These are phyloP conservation scores for Gnatocerus cornutus DNA, from an alignment of 2,888 invertebrate species.

Conservation along the genomic window DNA sequence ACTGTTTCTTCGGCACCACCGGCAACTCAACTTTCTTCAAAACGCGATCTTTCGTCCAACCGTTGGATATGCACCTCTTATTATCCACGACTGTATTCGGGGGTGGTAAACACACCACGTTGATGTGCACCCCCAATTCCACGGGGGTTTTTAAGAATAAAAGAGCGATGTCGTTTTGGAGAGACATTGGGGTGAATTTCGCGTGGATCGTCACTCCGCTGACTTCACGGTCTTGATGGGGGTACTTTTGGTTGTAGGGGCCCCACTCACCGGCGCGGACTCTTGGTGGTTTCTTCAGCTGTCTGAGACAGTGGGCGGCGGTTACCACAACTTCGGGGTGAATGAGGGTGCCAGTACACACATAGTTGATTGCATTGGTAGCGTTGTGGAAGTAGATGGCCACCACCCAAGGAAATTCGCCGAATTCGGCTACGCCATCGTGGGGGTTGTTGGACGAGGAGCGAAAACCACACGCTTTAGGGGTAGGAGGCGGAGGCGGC, in stretches of 20 bases:
- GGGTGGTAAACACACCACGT: conserved; percentile 54
- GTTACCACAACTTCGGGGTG: conserved; percentile 82
- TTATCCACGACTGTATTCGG: conserved; percentile 29
- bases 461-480: conserved; percentile 15
- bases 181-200: conserved; percentile 47
- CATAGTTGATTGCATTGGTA: not conserved
- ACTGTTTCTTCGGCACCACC: conserved; percentile 51
- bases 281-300: conserved; percentile 40
- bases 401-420: conserved; percentile 28
- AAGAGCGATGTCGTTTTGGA: conserved; percentile 57
- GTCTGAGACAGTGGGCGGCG: conserved; percentile 81
- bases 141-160: conserved; percentile 53
- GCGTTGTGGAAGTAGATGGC: conserved; percentile 6
- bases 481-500: not conserved
- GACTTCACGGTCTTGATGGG: conserved; percentile 81
- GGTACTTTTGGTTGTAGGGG: conserved; percentile 79
- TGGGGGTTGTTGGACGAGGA: not conserved
- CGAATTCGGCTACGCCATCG: conserved; percentile 7
- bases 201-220: conserved; percentile 55
- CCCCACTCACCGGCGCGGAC: conserved; percentile 88
- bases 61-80: conserved; percentile 53
- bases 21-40: conserved; percentile 57
- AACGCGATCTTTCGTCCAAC: conserved; percentile 45
- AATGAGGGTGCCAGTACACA: conserved; percentile 84
- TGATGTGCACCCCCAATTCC: conserved; percentile 46